Evolutionary conservation across 2,888 invertebrate species (phyloP).

Genomic region (Sarcophaga variegata): DNA sequence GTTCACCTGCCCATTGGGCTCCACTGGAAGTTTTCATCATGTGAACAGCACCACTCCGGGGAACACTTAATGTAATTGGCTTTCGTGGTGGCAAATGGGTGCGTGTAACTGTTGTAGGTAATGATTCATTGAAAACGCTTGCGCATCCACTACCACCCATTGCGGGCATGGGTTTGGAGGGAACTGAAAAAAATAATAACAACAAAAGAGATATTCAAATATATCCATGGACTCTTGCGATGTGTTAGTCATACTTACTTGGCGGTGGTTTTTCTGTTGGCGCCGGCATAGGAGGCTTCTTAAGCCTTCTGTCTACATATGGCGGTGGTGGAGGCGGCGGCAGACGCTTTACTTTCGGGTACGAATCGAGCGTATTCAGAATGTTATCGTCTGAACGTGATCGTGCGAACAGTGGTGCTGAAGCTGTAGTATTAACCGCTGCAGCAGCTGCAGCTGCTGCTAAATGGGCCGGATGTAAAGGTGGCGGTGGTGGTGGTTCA

Average conservation of each 20-base stretch:
- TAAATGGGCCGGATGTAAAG: constrained; percentile 83
- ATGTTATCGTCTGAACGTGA: constrained; percentile 92
- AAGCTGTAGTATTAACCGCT: constrained; percentile 77
- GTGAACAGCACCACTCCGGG: constrained; percentile 75
- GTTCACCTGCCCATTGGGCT: constrained; percentile 79
- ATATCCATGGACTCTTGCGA: not conserved
- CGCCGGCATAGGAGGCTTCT: constrained; percentile 83
- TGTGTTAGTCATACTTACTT: constrained; percentile 76
- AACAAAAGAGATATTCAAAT: constrained; percentile 10
- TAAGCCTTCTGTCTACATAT: constrained; percentile 80
- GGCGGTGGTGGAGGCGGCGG: constrained; percentile 85
- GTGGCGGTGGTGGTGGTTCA: constrained; percentile 87
- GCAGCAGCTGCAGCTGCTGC: constrained; percentile 73
- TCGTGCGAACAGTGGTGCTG: constrained; percentile 84
- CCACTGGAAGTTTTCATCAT: constrained; percentile 79
- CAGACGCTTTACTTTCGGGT: constrained; percentile 83
- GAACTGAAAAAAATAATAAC: constrained; percentile 75
- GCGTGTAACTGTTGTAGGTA: constrained; percentile 49
- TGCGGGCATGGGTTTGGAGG: constrained; percentile 76
- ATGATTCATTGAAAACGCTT: constrained; percentile 48
- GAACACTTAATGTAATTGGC: constrained; percentile 76
- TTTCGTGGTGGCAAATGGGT: constrained; percentile 75
- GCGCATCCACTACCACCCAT: constrained; percentile 54
- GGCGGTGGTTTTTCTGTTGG: constrained; percentile 82
- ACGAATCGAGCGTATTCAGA: constrained; percentile 85